Conservation (phyloP, 2,113 vertebrate genomes). For the Centropus unirufus region DNA sequence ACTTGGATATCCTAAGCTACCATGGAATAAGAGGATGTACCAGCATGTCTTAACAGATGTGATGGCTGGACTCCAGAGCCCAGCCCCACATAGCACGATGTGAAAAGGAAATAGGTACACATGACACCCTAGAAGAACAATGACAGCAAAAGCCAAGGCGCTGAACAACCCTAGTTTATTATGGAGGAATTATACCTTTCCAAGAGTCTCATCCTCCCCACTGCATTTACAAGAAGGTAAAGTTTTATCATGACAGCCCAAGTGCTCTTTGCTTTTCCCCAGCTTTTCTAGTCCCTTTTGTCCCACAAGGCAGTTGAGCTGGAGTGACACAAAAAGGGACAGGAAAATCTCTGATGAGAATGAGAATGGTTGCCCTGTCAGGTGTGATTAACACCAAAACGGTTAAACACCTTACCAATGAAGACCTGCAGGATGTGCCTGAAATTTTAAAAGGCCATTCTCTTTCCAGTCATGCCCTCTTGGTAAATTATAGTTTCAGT, state of each 20-base stretch:
- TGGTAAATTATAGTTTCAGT: slow-evolving; percentile 55
- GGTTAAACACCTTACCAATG: neutral
- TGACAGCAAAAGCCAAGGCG: neutral
- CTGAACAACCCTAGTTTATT: neutral
- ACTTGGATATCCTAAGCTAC: neutral
- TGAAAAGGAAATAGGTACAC: neutral
- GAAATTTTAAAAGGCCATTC: slow-evolving; percentile 46
- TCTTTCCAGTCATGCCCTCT: slow-evolving; percentile 41
- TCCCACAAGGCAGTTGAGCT: neutral
- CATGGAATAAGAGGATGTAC: neutral
- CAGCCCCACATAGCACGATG: neutral
- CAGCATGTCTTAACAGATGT: neutral
- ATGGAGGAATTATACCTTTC: neutral
- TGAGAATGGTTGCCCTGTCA: slow-evolving; percentile 25
- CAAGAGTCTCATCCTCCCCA: neutral
- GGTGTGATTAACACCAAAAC: slow-evolving; percentile 39
- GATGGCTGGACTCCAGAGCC: neutral
- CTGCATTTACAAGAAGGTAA: neutral
- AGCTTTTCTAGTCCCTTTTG: neutral
- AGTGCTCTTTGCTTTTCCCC: neutral
- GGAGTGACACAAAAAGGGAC: neutral
- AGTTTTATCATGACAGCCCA: neutral
- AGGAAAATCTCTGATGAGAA: slow-evolving; percentile 5
- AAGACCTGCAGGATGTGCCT: slow-evolving; percentile 19
- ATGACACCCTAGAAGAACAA: neutral